Base-by-base conservation (phyloP, 1,140 invertebrate species). In the Latrodectus geometricus region DNA sequence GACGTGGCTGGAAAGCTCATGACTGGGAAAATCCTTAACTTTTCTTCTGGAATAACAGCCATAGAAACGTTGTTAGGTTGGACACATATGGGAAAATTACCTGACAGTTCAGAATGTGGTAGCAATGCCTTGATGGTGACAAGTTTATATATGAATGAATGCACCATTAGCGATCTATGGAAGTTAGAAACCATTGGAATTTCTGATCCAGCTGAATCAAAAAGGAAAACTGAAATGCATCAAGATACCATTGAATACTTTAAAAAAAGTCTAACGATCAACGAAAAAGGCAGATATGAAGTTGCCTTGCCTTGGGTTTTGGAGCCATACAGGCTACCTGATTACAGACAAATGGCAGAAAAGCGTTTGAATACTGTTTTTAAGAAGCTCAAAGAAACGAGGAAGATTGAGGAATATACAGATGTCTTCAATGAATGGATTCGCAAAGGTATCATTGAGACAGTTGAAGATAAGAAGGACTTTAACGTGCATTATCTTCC, bases 371-470 rank as follows among this genome's bases (percentile, higher is more conserved):
- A 61, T 61, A 61, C 17, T 61, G 54, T 8, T 61, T 61, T 1
- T 61, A 17, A 17, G 8, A 8, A 61, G 54, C 17, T 61, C 17
- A 61, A 61, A 35, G 8, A 61, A 61, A 61, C 17, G 8, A 5
- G 54, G 0, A 61, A 17, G 54, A 2, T 61, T 70, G 78, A 69
- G 52, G 8, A 50, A 20, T 81, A 70, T 77, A 69, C 88, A 82
- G 66, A 86, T 48, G 87, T 91, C 21, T 89, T 91, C 48, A 50
- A 89, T 1, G 87, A 89, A 20, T 91, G 90, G 90, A 5, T 88
- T 8, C 65, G 87, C 0, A 84, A 90, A 50, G 89, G 88, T 88
- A 65, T 91, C 87, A 89, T 90, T 9, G 69, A n/a, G n/a, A n/a
- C n/a, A n/a, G n/a, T n/a, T n/a, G n/a, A n/a, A n/a, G n/a, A n/a